Evolutionary conservation across 2,113 vertebrate genomes (phyloP).

Genomic region (Gallinago jamesoni): DNA sequence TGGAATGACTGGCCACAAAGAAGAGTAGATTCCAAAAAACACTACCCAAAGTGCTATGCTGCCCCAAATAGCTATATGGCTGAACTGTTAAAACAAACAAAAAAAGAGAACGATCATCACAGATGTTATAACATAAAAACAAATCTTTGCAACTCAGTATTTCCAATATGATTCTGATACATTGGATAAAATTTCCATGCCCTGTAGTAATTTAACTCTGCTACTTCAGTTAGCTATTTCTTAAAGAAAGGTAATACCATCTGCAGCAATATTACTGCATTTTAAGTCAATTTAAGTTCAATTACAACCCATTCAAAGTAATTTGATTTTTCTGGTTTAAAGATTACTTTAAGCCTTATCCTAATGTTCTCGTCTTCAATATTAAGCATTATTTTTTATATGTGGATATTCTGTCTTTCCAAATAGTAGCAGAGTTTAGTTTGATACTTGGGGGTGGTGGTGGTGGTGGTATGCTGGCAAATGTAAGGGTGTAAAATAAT

Average conservation of each 20-base stretch:
- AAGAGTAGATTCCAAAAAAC: slow-evolving; percentile 96
- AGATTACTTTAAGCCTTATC: neutral
- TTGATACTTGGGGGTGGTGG: neutral
- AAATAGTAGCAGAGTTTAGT: neutral
- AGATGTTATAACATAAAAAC: neutral
- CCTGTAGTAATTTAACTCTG: neutral
- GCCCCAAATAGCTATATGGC: slow-evolving; percentile 98
- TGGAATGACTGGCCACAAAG: slow-evolving; percentile 92
- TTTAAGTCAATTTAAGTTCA: slow-evolving; percentile 1
- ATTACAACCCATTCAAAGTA: neutral
- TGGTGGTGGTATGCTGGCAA: neutral
- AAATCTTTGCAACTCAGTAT: neutral
- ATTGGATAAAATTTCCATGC: neutral
- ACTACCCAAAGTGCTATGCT: slow-evolving; percentile 96
- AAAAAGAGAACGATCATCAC: neutral
- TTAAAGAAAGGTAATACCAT: neutral
- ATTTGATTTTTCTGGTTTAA: neutral
- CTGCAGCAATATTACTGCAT: neutral
- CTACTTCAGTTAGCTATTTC: neutral
- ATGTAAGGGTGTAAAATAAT: neutral
- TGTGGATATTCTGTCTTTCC: neutral
- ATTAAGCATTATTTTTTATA: neutral
- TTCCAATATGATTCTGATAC: neutral
- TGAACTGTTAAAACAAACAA: slow-evolving; percentile 82
- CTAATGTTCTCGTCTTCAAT: neutral